phyloP scores from a whole-genome alignment of 2,113 vertebrate genomes.

The Corydoras maculifer region DNA sequence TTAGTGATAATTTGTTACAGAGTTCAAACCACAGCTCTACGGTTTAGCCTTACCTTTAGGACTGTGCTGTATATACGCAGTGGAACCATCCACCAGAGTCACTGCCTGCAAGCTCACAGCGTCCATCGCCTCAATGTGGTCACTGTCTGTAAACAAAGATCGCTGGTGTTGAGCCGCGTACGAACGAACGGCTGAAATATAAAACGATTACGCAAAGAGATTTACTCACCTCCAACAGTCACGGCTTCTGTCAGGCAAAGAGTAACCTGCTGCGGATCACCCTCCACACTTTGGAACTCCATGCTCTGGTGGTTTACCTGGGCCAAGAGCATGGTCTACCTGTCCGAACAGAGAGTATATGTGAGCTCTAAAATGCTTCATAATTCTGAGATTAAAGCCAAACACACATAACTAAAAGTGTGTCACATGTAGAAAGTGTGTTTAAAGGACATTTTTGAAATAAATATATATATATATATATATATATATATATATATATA shows the following conservation, averaged over 20 bases:
- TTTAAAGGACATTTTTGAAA: too few species aligned
- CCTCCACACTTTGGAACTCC: constrained; percentile 93
- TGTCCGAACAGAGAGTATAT: constrained; percentile 39
- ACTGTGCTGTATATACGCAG: constrained; percentile 94
- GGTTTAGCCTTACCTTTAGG: constrained; percentile 72
- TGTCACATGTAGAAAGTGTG: too few species aligned
- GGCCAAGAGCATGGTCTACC: constrained; percentile 92
- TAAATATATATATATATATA: too few species aligned
- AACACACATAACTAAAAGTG: too few species aligned
- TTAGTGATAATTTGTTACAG: too few species aligned
- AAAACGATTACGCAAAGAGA: not conserved
- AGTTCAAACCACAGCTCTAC: too few species aligned
- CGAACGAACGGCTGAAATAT: not conserved
- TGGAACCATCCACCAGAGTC: constrained; percentile 91
- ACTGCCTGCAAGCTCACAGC: constrained; percentile 95
- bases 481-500: too few species aligned
- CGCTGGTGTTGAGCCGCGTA: not conserved
- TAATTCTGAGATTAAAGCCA: not conserved
- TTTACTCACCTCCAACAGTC: constrained; percentile 79
- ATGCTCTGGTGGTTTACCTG: constrained; percentile 97
- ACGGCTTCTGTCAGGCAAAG: constrained; percentile 93
- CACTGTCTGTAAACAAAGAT: constrained; percentile 71
- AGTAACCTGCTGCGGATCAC: constrained; percentile 88
- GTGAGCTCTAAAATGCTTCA: not conserved
- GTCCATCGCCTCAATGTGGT: constrained; percentile 93